Percentiles rank a stretch among this genome's conserved stretches.
phyloP scores from a whole-genome alignment of 2,113 vertebrate genomes.

The Tupaia tana region DNA sequence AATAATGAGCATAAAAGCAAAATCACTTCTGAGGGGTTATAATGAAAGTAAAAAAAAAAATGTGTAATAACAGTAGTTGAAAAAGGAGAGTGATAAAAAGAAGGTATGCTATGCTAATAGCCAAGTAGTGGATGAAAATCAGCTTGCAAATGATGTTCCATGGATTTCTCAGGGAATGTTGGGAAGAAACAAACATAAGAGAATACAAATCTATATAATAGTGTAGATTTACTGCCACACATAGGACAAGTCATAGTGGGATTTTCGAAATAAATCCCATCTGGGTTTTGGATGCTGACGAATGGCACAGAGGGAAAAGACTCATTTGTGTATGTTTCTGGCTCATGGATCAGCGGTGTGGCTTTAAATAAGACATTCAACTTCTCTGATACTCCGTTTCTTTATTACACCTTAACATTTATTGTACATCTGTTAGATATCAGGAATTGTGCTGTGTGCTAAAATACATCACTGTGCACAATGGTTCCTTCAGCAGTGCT shows the following conservation, averaged over 20 bases:
- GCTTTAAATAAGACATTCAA: background rate
- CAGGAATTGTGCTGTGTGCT: background rate
- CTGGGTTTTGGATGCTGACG: background rate
- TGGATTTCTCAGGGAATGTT: background rate
- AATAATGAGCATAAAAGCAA: conserved; percentile 64
- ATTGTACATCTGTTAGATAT: background rate
- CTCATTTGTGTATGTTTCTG: background rate
- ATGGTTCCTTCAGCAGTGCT: no score
- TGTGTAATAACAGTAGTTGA: conserved; percentile 33
- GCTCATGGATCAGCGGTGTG: background rate
- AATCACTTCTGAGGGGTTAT: conserved; percentile 67
- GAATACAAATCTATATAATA: background rate
- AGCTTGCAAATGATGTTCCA: background rate
- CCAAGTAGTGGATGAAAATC: background rate
- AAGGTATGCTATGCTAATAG: conserved; percentile 18
- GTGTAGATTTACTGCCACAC: background rate
- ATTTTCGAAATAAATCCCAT: background rate
- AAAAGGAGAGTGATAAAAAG: background rate
- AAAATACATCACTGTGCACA: background rate
- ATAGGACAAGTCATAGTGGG: background rate
- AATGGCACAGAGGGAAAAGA: background rate
- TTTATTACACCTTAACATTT: background rate
- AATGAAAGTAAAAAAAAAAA: conserved; percentile 41
- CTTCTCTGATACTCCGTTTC: background rate
- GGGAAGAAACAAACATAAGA: background rate